Evolutionary conservation across 2,113 vertebrate species (phyloP), one percentile per base, ranked within the genome.

Genomic region (Xiphophorus hellerii): DNA sequence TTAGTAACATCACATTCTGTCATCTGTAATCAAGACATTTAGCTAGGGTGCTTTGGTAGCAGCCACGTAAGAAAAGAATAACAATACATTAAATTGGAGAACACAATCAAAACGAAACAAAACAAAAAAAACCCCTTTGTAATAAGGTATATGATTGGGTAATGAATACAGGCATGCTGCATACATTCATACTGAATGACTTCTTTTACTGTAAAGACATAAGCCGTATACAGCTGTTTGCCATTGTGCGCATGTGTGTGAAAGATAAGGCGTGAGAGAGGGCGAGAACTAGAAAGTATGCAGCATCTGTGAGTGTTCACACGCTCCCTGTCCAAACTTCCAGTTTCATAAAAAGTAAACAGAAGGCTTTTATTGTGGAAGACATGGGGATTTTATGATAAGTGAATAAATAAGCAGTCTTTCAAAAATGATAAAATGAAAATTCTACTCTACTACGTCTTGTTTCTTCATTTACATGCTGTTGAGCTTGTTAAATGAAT

Each of bases 281-380:
- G 15, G 39, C 71, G 39, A 74, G 84, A 87, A 72, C 66, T 74
- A 81, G 80, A 83, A 82, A 87, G 51, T 74, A 73, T 73, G 78
- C 76, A 82, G 79, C 91, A 90, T 92, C 89, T 92, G 90, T 84
- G 90, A 91, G 81, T 81, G 91, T 93, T 93, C 91, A 93, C 91
- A 92, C 82, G 87, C 87, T 91, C 89, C 75, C 44, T 62, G 67
- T 78, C 84, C 85, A 84, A 91, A 87, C 87, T 89, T 91, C 89
- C 84, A 87, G 83, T 93, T 90, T 91, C 89, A 87, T 88, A 89
- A 85, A 87, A 87, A 79, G 84, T 89, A 89, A 92, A 91, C 88
- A 91, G 74, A 69, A 35, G 67, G 12, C 15, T 81, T 84, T 89
- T 77, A 72, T 80, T 48, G 70, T 25, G 13, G 5, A 13, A 68